Evolutionary conservation across 2,113 vertebrate species (phyloP).

Genomic region (Dissostichus mawsoni): DNA sequence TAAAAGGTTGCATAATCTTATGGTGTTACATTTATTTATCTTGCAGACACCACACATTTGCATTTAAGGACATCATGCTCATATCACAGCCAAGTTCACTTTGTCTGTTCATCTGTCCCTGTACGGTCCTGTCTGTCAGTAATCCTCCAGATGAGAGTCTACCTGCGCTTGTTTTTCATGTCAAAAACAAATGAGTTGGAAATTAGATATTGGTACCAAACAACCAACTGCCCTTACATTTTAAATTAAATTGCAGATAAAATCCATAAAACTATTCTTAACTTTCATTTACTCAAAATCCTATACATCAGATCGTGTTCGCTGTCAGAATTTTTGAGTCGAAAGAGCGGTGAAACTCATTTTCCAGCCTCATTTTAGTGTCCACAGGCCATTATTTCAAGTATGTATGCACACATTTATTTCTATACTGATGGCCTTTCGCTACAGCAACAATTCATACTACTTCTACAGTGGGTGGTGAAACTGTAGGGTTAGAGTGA

Average conservation of each 20-base stretch:
- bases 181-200: background rate
- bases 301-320: background rate
- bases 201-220: background rate
- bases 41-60: slow-evolving; percentile 23
- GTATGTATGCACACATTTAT: background rate
- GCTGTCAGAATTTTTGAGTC: background rate
- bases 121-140: slow-evolving; percentile 3
- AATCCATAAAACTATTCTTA: too few relatives aligned
- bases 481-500: background rate
- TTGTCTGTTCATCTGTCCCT: slow-evolving; percentile 9
- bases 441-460: slow-evolving; percentile 34
- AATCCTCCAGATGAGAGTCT: background rate
- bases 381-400: slow-evolving; percentile 15
- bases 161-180: too few relatives aligned
- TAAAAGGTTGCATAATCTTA: slow-evolving; percentile 29
- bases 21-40: slow-evolving; percentile 24
- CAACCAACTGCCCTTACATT: background rate
- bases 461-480: slow-evolving; percentile 20
- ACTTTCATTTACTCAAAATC: too few relatives aligned
- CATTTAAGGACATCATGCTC: slow-evolving; percentile 29
- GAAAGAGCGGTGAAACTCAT: background rate
- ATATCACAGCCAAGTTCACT: slow-evolving; percentile 27
- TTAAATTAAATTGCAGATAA: too few relatives aligned
- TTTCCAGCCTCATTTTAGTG: slow-evolving; percentile 2
- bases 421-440: slow-evolving; percentile 30